A percentile compares a stretch with the other conserved stretches of the same genome.
Conservation (phyloP, 2,888 invertebrate genomes). For the Scaptomyza reducta region DNA sequence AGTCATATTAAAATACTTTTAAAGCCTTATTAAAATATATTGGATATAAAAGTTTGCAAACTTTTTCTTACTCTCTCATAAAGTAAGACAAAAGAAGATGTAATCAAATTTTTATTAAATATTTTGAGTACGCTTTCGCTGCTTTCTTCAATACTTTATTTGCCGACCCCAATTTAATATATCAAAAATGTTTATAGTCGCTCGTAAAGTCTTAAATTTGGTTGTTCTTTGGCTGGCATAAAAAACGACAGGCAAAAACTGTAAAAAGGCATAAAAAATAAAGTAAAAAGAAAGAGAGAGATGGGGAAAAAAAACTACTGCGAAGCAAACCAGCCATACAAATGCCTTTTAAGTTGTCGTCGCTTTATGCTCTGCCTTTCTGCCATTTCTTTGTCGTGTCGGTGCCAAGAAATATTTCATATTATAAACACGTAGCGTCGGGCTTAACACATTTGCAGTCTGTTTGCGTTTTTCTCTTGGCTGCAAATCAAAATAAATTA, state of each 20-base stretch:
- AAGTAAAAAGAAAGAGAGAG: conserved; percentile 16
- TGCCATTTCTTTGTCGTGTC: conserved; percentile 19
- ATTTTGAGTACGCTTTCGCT: conserved; percentile 16
- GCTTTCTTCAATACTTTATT: conserved; percentile 12
- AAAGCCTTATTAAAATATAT: background rate
- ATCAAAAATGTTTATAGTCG: conserved; percentile 38
- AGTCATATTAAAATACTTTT: background rate
- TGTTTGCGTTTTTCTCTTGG: conserved; percentile 42
- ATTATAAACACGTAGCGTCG: conserved; percentile 64
- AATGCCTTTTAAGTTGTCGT: conserved; percentile 52
- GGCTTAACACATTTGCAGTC: conserved; percentile 51
- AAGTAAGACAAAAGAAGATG: background rate
- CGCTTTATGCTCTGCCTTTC: conserved; percentile 28
- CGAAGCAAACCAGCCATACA: conserved; percentile 52
- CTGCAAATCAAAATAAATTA: conserved; percentile 62
- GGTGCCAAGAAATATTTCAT: conserved; percentile 56
- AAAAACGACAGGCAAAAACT: conserved; percentile 29
- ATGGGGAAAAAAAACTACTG: conserved; percentile 47
- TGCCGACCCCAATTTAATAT: conserved; percentile 21
- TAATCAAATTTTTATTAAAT: conserved; percentile 2
- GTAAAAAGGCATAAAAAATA: conserved; percentile 36
- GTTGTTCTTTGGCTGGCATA: conserved; percentile 37
- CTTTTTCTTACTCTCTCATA: background rate
- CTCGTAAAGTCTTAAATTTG: conserved; percentile 42
- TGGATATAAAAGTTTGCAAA: background rate